Base-by-base conservation (phyloP, 2,888 invertebrate genomes). In the Hirtodrosophila alboralis region DNA sequence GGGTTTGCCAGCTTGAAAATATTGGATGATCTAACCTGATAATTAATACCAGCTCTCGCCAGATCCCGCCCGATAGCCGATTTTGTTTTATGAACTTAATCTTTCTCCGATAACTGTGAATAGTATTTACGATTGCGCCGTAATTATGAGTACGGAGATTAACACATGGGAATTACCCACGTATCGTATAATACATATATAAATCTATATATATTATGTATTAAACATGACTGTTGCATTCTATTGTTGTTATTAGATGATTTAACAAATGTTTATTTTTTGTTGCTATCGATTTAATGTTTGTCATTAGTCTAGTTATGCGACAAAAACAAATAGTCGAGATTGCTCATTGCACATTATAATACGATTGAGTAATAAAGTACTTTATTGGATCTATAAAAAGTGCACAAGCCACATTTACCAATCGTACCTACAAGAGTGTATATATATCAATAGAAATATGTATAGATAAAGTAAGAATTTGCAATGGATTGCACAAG, bases 71-170 rank as follows among this genome's bases (percentile, higher is more conserved):
- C 30, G 34, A 57, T 38, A 52, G 45, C 40, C 47, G 64, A 66
- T 56, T 47, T 69, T 38, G 57, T 61, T 74, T 74, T 75, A 75
- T 79, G 59, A 56, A 44, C 63, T 44, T 83, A 78, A 76, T 78
- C 66, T 61, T 48, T 51, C 18, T 38, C 31, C 27, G 51, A 56
- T 61, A 57, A 48, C 58, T 76, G 43, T 61, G 34, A 58, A 47
- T 47, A 52, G 48, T 45, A 57, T 71, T 58, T 53, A 47, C 45
- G 72, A 68, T 65, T 49, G 36, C 5, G 9, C 21, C 6, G 48
- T 26, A 41, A 51, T 51, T 49, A 41, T 41, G 27, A 31, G 8
- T 38, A 30, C 21, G 41, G 31, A 37, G 33, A 49, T 53, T 57
- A 33, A 12, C 41, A 33, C 36, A 51, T 36, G 14, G n/a, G 8